Evolutionary conservation across 2,888 invertebrate species (phyloP), one percentile per base, ranked within the genome.

Genomic region (Chrysolina americana): DNA sequence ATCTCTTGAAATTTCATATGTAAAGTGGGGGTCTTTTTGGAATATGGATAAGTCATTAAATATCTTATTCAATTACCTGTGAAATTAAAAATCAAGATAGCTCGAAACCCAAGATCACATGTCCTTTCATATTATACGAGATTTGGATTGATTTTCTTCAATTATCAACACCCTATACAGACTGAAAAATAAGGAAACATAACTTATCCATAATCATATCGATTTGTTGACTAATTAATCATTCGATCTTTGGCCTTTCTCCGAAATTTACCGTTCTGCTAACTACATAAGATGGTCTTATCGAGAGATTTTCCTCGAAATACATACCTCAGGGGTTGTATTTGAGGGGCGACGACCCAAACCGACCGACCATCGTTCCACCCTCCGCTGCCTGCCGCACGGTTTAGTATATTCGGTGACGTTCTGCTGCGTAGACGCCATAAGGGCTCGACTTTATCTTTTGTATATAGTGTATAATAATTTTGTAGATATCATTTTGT

Each of bases 401-500:
- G 63, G 62, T 70, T 70, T 63, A 70, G 69, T 69, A 6, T 13
- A 21, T 21, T 17, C 59, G n/a, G 44, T 21, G 41, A 44, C 36
- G 56, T 62, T 69, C n/a, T 23, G 41, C n/a, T 19, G 28, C 13
- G 56, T 59, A 41, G 69, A 59, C 41, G 69, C 59, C 53, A 69
- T 44, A 59, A 69, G 56, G 69, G 47, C 69, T 19, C 23, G 44
- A 41, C 9, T 56, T 13, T 21, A 56, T 56, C 56, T 56, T 23
- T 75, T 75, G 75, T 75, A 75, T 65, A 72, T 75, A 75, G 59
- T 71, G 75, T 75, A 69, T 62, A 48, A 72, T 69, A 72, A 50
- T 72, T 62, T 65, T 75, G 72, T 72, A 72, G 56, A 68, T 64
- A 68, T 63, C 41, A 19, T 56, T 59, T 65, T 17, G 47, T 50